Conservation (phyloP, 2,888 invertebrate species). For the Cataglyphis albicans region DNA sequence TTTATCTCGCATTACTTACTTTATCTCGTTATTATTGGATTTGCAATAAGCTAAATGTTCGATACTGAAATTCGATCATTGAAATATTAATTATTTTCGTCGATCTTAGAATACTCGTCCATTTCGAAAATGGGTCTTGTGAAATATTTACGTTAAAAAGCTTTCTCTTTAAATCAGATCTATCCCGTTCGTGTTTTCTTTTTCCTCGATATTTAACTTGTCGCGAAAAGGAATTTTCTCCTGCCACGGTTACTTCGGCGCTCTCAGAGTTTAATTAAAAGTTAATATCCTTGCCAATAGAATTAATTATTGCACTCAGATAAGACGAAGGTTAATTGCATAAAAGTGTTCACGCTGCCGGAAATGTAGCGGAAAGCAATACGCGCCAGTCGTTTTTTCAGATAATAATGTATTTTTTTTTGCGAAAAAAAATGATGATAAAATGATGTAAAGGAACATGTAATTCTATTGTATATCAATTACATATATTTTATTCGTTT, state of each 20-base stretch:
- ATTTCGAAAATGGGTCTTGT: not conserved
- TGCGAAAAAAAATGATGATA: not conserved
- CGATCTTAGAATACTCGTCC: not conserved
- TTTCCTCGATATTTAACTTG: conserved; percentile 31
- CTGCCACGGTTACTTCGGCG: not conserved
- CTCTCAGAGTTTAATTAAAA: conserved; percentile 61
- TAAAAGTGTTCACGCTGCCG: conserved; percentile 48
- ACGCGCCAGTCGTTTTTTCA: conserved; percentile 13
- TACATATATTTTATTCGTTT: not conserved
- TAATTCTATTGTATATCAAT: not conserved
- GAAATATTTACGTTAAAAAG: conserved; percentile 26
- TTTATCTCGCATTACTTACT: not conserved
- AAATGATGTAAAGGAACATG: not conserved
- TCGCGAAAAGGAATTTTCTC: conserved; percentile 35
- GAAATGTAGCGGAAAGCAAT: conserved; percentile 47
- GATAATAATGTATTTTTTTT: conserved; percentile 10
- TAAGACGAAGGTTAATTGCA: conserved; percentile 47
- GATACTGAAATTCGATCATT: not conserved
- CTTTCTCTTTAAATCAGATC: conserved; percentile 7
- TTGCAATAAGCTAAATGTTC: not conserved
- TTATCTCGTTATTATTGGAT: not conserved
- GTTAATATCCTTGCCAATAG: conserved; percentile 54
- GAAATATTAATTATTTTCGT: not conserved
- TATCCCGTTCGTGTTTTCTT: conserved; percentile 21
- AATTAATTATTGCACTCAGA: conserved; percentile 54